phyloP scores from a whole-genome alignment of 2,797 vertebrate species.

The Hippocampus kuda region DNA sequence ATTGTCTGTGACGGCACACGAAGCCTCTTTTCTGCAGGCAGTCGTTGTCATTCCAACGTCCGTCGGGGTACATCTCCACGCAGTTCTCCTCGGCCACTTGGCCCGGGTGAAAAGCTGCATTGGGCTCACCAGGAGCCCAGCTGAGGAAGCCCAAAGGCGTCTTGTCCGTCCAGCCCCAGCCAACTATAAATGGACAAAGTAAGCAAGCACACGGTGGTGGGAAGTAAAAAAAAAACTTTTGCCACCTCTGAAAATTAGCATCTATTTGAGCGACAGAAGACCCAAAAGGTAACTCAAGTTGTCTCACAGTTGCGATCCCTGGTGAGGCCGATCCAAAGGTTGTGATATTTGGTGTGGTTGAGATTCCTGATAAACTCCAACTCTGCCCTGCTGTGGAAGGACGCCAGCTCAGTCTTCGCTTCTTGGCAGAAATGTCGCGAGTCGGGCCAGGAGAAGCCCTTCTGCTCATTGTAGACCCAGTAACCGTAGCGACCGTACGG shows the following conservation, averaged over 20 bases:
- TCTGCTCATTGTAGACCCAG: constrained; percentile 35
- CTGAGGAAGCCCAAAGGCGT: constrained; percentile 58
- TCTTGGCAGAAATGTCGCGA: constrained; percentile 53
- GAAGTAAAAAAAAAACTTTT: neutral
- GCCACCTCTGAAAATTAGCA: neutral
- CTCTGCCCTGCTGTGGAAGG: constrained; percentile 68
- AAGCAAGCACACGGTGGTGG: neutral
- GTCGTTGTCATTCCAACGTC: constrained; percentile 71
- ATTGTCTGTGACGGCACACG: constrained; percentile 61
- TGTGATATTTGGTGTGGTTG: constrained; percentile 57
- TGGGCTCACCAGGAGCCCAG: constrained; percentile 68
- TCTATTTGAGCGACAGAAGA: neutral
- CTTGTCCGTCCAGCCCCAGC: constrained; percentile 68
- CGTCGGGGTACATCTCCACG: constrained; percentile 70
- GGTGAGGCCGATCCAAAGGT: constrained; percentile 72
- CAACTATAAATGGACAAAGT: constrained; percentile 42
- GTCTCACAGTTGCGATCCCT: constrained; percentile 61
- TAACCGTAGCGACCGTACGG: constrained; percentile 64
- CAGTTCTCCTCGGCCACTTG: constrained; percentile 58
- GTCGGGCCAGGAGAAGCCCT: constrained; percentile 65
- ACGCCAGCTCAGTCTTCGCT: constrained; percentile 46
- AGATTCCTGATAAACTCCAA: constrained; percentile 63
- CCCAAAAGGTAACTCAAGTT: neutral
- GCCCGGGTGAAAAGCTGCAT: constrained; percentile 53
- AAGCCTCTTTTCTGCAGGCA: constrained; percentile 68